These are phyloP conservation scores for Leptinotarsa texana DNA, from an alignment of 1,140 invertebrate genomes.

Conservation along the genomic window DNA sequence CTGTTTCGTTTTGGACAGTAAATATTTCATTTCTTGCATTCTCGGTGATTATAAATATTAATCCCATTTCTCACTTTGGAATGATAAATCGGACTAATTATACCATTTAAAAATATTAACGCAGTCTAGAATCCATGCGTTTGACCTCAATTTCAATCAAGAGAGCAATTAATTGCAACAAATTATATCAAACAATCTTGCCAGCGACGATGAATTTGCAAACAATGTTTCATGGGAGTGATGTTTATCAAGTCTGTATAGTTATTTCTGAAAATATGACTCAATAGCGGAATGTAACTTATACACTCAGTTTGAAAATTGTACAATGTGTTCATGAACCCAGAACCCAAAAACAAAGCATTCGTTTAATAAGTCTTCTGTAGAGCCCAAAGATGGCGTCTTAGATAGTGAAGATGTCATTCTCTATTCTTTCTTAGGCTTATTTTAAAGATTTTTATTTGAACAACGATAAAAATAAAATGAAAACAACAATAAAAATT, in stretches of 20 bases:
- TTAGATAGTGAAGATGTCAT: too few relatives aligned
- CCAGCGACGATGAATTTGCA: not conserved
- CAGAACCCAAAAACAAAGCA: too few relatives aligned
- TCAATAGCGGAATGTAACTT: not conserved
- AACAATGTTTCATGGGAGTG: not conserved
- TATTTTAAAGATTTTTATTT: too few relatives aligned
- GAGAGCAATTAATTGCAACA: conserved; percentile 2
- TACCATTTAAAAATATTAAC: not conserved
- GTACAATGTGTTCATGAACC: too few relatives aligned
- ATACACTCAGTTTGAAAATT: too few relatives aligned
- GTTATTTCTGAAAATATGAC: conserved; percentile 6
- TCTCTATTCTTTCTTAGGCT: too few relatives aligned
- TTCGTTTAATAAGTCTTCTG: too few relatives aligned
- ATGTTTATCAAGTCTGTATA: not conserved
- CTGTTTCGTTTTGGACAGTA: too few relatives aligned
- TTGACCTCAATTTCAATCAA: not conserved
- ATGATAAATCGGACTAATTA: not conserved
- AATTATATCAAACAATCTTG: conserved; percentile 7
- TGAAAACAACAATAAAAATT: too few relatives aligned
- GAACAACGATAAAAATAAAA: too few relatives aligned
- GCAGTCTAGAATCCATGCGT: not conserved
- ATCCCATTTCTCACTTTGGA: not conserved
- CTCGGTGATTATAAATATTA: not conserved
- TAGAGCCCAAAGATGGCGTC: too few relatives aligned
- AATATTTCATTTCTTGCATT: not conserved